These are phyloP conservation scores for Drosophila nr. fundita DNA, from an alignment of 2,888 invertebrate genomes.

Conservation along the genomic window DNA sequence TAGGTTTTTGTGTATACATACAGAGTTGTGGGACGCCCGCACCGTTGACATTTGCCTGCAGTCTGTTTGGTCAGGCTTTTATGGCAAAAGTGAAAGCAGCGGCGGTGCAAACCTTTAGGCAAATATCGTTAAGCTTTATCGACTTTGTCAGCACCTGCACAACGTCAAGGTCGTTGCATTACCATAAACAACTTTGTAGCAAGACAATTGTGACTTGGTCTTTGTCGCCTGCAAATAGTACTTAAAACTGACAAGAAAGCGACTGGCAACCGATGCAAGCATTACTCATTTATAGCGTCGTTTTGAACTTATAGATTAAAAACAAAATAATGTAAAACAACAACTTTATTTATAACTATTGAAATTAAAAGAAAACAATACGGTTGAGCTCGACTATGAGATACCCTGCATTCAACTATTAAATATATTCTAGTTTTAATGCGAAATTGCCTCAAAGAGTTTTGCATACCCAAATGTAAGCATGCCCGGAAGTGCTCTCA, in stretches of 20 bases:
- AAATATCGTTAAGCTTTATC: slow-evolving; percentile 40
- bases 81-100: slow-evolving; percentile 53
- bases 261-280: neutral
- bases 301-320: neutral
- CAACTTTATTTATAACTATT: neutral
- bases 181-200: slow-evolving; percentile 38
- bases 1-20: neutral
- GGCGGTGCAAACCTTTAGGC: slow-evolving; percentile 40
- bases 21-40: slow-evolving; percentile 33
- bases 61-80: slow-evolving; percentile 10
- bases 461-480: neutral
- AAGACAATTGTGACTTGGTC: slow-evolving; percentile 3
- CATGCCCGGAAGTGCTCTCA: too few relatives aligned
- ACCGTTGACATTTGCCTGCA: slow-evolving; percentile 31
- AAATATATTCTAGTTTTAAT: neutral
- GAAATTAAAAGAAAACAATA: neutral
- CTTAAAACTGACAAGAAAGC: neutral
- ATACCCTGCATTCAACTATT: neutral
- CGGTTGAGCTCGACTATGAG: neutral
- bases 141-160: slow-evolving; percentile 47
- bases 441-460: neutral
- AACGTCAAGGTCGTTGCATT: slow-evolving; percentile 68
- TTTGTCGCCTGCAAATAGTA: slow-evolving; percentile 6
- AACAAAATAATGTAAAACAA: neutral
- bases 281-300: neutral